Conservation (phyloP, 2,797 vertebrate species). For the Phoxinus dragarum region DNA sequence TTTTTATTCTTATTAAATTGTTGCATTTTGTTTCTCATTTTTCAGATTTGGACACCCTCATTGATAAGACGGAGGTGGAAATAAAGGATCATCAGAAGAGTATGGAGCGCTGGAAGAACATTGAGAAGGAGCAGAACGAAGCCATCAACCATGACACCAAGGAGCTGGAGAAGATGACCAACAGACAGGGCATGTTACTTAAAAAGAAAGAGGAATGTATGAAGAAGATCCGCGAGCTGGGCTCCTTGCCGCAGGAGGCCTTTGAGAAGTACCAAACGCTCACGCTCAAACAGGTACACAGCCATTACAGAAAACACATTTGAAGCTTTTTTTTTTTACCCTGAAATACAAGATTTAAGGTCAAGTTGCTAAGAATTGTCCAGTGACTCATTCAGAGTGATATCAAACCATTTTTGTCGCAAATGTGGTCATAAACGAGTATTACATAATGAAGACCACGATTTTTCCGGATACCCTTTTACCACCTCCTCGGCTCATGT, state of each 20-base stretch:
- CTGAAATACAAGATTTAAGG: background rate
- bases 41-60: conserved; percentile 89
- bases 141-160: conserved; percentile 99
- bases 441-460: background rate
- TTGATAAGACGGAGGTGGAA: conserved; percentile 95
- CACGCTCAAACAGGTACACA: conserved; percentile 93
- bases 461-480: background rate
- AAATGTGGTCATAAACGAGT: background rate
- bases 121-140: conserved; percentile 98
- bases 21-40: background rate
- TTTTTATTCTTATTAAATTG: background rate
- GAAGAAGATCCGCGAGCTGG: conserved; percentile 98
- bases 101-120: conserved; percentile 99
- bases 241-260: conserved; percentile 96
- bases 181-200: conserved; percentile 96
- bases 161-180: conserved; percentile 99
- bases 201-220: conserved; percentile 99
- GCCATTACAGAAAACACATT: background rate
- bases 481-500: background rate
- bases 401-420: background rate
- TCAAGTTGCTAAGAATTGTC: background rate
- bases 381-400: background rate
- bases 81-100: conserved; percentile 97
- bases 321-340: background rate
- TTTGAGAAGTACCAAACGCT: conserved; percentile 99